A percentile compares a stretch with the other conserved stretches of the same genome.
Evolutionary conservation across 2,113 vertebrate genomes (phyloP).

Genomic region (Burhinus bistriatus): DNA sequence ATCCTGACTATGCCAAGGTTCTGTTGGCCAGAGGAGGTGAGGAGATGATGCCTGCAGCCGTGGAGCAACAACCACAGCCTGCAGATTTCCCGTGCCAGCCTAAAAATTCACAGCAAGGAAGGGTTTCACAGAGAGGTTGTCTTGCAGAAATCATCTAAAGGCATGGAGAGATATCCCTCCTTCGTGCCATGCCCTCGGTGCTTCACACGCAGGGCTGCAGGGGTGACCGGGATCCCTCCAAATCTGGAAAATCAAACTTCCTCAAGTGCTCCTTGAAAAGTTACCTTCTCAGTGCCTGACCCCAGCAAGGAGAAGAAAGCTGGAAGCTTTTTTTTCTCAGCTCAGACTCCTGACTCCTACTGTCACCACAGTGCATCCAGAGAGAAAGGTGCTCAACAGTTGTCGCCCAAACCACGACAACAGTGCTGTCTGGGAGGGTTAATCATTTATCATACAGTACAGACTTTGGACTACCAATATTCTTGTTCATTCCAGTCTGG

Average conservation of each 20-base stretch:
- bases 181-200: neutral
- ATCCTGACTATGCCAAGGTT: constrained; percentile 81
- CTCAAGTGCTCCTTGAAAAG: neutral
- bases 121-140: neutral
- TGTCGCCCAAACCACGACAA: too few relatives aligned
- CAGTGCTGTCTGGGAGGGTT: neutral
- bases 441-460: neutral
- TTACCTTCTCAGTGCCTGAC: neutral
- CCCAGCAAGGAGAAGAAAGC: neutral
- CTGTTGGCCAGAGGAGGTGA: constrained; percentile 80
- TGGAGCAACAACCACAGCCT: neutral
- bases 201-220: neutral
- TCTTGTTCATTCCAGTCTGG: neutral
- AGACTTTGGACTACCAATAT: neutral
- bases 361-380: accelerated
- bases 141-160: neutral
- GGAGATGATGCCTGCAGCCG: neutral
- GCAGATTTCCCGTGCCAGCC: neutral
- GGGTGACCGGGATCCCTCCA: accelerated
- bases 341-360: neutral
- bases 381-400: neutral
- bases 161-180: neutral
- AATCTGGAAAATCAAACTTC: neutral
- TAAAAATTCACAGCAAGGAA: neutral
- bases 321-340: neutral